These are phyloP conservation scores for Bruchidius siliquastri DNA, from an alignment of 2,888 invertebrate species.

Conservation along the genomic window DNA sequence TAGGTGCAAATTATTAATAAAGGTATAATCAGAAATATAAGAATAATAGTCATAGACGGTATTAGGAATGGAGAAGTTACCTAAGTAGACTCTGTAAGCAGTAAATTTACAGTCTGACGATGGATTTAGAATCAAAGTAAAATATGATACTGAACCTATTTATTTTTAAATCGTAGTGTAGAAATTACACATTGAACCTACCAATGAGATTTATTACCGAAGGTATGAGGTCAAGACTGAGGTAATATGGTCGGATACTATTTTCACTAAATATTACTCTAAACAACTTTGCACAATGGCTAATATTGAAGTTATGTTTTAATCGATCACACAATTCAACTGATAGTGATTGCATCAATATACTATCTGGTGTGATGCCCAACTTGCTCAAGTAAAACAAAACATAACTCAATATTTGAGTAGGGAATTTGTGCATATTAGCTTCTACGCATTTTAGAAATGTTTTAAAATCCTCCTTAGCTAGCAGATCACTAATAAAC, in stretches of 20 bases:
- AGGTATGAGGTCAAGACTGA: conserved; percentile 44
- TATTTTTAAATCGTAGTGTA: too few species aligned
- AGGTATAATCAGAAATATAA: too few species aligned
- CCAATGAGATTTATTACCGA: conserved; percentile 41
- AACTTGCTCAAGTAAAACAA: conserved; percentile 50
- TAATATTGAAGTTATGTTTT: conserved; percentile 33
- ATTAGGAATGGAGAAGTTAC: too few species aligned
- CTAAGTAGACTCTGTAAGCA: too few species aligned
- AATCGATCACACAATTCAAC: conserved; percentile 34
- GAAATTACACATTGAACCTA: conserved; percentile 17
- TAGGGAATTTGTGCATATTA: conserved; percentile 37
- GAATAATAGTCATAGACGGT: too few species aligned
- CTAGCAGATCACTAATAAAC: conserved; percentile 36
- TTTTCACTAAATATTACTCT: conserved; percentile 44
- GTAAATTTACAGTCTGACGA: too few species aligned
- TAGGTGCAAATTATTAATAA: too few species aligned
- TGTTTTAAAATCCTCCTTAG: conserved; percentile 34
- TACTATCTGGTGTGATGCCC: conserved; percentile 40
- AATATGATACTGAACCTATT: too few species aligned
- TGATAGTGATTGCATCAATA: conserved; percentile 41
- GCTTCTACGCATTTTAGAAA: conserved; percentile 34
- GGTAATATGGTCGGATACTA: conserved; percentile 43
- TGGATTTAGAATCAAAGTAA: too few species aligned
- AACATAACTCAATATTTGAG: conserved; percentile 44
- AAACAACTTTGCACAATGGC: conserved; percentile 43